phyloP scores from a whole-genome alignment of 1,140 invertebrate genomes.

The Caenorhabditis briggsae region DNA sequence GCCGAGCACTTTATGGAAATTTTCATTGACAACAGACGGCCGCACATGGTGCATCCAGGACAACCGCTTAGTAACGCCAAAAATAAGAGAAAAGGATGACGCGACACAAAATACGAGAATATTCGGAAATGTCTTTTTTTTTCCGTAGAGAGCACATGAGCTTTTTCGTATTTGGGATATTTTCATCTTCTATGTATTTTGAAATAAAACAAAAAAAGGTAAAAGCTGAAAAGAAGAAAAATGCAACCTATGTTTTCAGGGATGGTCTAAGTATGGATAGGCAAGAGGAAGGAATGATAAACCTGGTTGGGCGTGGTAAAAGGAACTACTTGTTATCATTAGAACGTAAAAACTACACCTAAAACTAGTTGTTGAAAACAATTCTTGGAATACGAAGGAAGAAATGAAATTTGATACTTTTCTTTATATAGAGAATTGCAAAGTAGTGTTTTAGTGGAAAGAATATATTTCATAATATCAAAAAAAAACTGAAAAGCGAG shows the following conservation, averaged over 20 bases:
- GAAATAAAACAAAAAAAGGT: background rate
- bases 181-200: background rate
- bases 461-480: too few relatives aligned
- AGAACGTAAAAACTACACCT: background rate
- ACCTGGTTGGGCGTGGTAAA: background rate
- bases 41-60: background rate
- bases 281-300: slow-evolving; percentile 27
- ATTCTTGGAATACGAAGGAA: too few relatives aligned
- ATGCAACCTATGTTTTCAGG: too few relatives aligned
- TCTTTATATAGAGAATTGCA: too few relatives aligned
- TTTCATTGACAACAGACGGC: slow-evolving; percentile 24
- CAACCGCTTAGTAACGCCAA: slow-evolving; percentile 40
- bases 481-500: background rate
- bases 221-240: background rate
- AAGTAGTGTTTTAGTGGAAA: too few relatives aligned
- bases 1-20: background rate
- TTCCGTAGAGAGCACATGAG: background rate
- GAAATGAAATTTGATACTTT: too few relatives aligned
- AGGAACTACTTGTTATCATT: background rate
- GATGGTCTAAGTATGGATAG: background rate
- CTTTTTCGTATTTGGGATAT: too few relatives aligned
- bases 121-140: background rate
- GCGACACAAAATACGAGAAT: slow-evolving; percentile 41
- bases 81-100: slow-evolving; percentile 1
- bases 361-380: background rate